These are phyloP conservation scores for Dryadula phaetusa DNA, from an alignment of 2,888 invertebrate species.

Conservation along the genomic window DNA sequence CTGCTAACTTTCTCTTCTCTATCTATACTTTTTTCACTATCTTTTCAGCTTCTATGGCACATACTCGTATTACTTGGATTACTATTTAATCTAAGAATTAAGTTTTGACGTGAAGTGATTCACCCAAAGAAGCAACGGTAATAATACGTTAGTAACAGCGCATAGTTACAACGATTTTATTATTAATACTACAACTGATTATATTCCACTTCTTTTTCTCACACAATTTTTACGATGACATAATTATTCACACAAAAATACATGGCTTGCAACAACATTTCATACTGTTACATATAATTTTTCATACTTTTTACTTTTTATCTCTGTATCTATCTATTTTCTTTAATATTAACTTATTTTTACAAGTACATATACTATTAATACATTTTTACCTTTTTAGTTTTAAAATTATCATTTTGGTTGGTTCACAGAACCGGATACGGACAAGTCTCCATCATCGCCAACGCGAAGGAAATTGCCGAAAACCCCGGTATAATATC, in stretches of 20 bases:
- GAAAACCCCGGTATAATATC: constrained; percentile 97
- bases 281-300: neutral
- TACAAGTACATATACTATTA: neutral
- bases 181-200: neutral
- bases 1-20: constrained; percentile 12
- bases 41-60: constrained; percentile 27
- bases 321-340: neutral
- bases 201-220: neutral
- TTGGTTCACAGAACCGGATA: constrained; percentile 89
- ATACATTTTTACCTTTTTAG: neutral
- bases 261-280: constrained; percentile 1
- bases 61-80: constrained; percentile 16
- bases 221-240: neutral
- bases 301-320: neutral
- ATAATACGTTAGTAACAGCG: constrained; percentile 12
- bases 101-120: constrained; percentile 5
- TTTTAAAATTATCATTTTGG: constrained; percentile 38
- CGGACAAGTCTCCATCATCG: constrained; percentile 94
- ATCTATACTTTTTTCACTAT: constrained; percentile 15
- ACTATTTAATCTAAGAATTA: constrained; percentile 10
- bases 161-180: neutral
- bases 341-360: neutral
- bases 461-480: constrained; percentile 97
- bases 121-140: constrained; percentile 11
- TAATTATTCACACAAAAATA: constrained; percentile 2